Evolutionary conservation across 2,113 vertebrate genomes (phyloP).

Genomic region (Hydrochoerus hydrochaeris): DNA sequence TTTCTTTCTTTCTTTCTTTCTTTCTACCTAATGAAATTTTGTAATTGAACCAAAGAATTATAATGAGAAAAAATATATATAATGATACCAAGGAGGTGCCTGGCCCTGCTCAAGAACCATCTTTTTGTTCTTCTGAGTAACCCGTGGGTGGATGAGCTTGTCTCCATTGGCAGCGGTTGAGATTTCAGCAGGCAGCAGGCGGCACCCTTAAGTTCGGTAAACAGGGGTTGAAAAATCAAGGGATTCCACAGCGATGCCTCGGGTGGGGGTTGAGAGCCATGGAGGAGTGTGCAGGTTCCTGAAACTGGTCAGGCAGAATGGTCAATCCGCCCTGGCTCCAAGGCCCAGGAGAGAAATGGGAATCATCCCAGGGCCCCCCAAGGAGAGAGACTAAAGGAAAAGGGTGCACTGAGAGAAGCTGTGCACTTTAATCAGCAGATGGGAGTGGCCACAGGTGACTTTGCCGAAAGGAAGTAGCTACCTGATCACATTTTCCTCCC

Average conservation of each 20-base stretch:
- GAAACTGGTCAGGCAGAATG: not conserved
- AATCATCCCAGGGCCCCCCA: not conserved
- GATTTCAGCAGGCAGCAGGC: not conserved
- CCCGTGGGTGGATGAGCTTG: not conserved
- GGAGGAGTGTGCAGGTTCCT: not conserved
- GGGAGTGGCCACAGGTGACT: not conserved
- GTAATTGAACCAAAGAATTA: not conserved
- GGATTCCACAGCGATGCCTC: not conserved
- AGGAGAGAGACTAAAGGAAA: not conserved
- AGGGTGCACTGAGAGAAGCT: not conserved
- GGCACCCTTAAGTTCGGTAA: not conserved
- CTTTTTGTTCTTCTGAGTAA: not conserved
- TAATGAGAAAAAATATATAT: not conserved
- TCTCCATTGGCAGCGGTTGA: not conserved
- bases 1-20: too few relatives aligned
- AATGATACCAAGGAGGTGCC: not conserved
- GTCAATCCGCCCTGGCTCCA: not conserved
- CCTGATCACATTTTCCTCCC: not conserved
- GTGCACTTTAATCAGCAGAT: not conserved
- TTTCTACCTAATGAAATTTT: constrained; percentile 41
- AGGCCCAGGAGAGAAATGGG: not conserved
- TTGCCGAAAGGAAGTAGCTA: not conserved
- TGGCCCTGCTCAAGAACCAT: not conserved
- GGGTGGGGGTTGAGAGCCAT: not conserved
- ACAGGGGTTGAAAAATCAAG: not conserved